Conservation (phyloP, 2,113 vertebrate genomes). For the Tympanuchus pallidicinctus region DNA sequence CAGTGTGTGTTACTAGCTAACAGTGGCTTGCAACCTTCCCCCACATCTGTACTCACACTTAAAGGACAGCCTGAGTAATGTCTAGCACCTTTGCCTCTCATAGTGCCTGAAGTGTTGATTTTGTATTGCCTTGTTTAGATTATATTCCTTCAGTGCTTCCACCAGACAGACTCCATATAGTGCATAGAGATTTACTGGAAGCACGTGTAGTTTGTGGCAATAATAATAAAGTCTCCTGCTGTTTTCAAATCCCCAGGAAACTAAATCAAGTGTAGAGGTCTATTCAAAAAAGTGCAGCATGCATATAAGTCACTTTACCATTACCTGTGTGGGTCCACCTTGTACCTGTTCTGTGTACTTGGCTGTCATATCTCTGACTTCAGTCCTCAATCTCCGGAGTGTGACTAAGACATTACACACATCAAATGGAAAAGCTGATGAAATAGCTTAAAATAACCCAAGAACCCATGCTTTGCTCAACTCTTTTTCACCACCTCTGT, state of each 20-base stretch:
- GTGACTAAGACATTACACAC: neutral
- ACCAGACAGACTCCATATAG: slow-evolving; percentile 12
- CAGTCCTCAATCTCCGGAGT: neutral
- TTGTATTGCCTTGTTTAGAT: slow-evolving; percentile 32
- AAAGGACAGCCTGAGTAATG: slow-evolving; percentile 42
- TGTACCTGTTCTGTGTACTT: neutral
- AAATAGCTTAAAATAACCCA: neutral
- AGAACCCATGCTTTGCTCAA: neutral
- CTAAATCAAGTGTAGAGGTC: slow-evolving; percentile 53
- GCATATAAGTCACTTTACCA: slow-evolving; percentile 13
- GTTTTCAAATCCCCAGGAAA: slow-evolving; percentile 54
- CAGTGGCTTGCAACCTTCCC: neutral
- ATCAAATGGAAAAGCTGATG: slow-evolving; percentile 24
- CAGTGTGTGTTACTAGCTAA: neutral
- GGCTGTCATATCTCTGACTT: neutral
- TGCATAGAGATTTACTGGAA: slow-evolving; percentile 50
- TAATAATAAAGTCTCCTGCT: slow-evolving; percentile 52
- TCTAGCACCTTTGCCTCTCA: slow-evolving; percentile 11
- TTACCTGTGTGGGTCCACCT: neutral
- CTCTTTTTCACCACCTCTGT: neutral
- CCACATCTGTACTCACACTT: neutral
- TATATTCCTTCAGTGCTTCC: slow-evolving; percentile 30
- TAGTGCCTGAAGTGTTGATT: slow-evolving; percentile 6
- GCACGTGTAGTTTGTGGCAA: slow-evolving; percentile 20
- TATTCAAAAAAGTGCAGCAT: neutral